Base-by-base conservation (phyloP, 2,888 invertebrate genomes). In the Philereme transversata region DNA sequence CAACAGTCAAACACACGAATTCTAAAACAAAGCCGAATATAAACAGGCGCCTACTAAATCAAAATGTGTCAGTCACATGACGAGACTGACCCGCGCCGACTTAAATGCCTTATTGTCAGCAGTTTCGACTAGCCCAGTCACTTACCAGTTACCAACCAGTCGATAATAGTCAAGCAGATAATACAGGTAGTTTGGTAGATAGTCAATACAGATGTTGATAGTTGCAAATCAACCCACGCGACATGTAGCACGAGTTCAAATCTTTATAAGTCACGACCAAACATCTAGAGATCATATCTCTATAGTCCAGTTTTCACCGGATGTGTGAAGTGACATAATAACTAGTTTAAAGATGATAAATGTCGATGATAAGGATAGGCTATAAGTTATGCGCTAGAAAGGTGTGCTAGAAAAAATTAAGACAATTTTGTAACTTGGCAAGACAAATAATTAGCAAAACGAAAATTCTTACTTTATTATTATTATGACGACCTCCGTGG, bases 201-300 rank as follows among this genome's bases (percentile, higher is more conserved):
- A 56, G 58, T 46, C 78, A 72, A 79, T 83, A 76, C 75, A 76
- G 72, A 67, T 68, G 65, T 64, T 67, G 57, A 63, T 66, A 60
- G 71, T 72, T 71, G 63, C 61, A 71, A 73, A 79, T 76, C 77
- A 73, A 70, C 78, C 81, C 78, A 82, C 79, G 76, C 79, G 70
- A 72, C 63, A 70, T 60, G 67, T 52, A 44, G 61, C 67, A 65
- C 67, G 65, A 60, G 60, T 59, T 45, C 11, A 41, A 56, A 55
- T 60, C 50, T 62, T 67, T 64, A 69, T 53, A 67, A 10, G 65
- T 64, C 67, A 69, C 65, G 69, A 69, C 60, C 44, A 10, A 60
- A 52, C 51, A 33, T 51, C 34, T 50, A 33, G 5, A 40, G 33
- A 48, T 44, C 44, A 8, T 53, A 65, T 70, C 66, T 56, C 51